Base-by-base conservation (phyloP, 2,113 vertebrate species). In the Petromus typicus region DNA sequence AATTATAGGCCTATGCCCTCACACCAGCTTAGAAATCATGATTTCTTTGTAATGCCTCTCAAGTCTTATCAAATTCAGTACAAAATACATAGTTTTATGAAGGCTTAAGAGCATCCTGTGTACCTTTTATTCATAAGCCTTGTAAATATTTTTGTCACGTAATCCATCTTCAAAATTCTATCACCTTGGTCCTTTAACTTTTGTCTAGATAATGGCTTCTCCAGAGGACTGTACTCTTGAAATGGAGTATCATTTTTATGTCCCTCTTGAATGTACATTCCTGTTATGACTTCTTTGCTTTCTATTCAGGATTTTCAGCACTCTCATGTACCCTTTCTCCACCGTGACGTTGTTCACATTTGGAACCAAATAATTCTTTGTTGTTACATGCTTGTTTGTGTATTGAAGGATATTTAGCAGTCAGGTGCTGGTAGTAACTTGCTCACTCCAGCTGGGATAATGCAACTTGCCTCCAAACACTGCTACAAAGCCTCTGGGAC, bases 101-200 rank as follows among this genome's bases (percentile, higher is more conserved):
- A 85, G 18, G 63, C 79, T 81, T 79, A 43, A 97, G 48, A 56
- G 2, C 66, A 73, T 87, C 81, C 84, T 22, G 2, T 86, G 16
- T 73, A 8, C 43, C 20, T 10, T 85, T 96, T 89, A 91, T 61
- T 82, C 93, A 69, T 85, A 94, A 91, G 22, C 54, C 75, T 84
- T 37, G 3, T 84, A 82, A 69, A 34, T 81, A 76, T 90, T 80
- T 90, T 48, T 76, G 34, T 12, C 59, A 90, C 45, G 37, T 43
- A 78, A 32, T 66, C 7, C 61, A n/a, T 86, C 83, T 73, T 93
- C 64, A 93, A 71, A 59, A 86, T 96, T 79, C n/a, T 82, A 48
- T 90, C 61, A 40, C 25, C n/a, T 34, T 88, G 8, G 43, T 80
- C 30, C 22, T 84, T 59, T 81, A 32, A 51, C 88, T 34, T 90